Base-by-base conservation (phyloP, 35 echinoderm and acorn worm genomes). In the Chiridota heheva region DNA sequence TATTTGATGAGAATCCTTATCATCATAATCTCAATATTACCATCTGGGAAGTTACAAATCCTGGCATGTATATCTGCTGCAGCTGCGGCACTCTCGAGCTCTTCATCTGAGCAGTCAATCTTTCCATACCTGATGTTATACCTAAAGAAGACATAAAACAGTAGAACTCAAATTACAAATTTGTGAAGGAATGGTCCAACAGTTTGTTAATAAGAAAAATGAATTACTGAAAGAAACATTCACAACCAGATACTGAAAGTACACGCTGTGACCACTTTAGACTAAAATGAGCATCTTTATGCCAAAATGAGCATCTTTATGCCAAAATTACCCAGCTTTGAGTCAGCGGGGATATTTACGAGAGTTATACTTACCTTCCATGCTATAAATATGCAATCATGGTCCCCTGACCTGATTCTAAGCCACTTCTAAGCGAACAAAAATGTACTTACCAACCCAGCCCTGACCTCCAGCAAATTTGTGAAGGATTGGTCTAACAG, bases 61-160 rank as follows among this genome's bases (percentile, higher is more conserved):
- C 83, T 80, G 17, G 64, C 42, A 63, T 96, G 92, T 26, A 96
- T 90, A 44, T 96, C 92, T 18, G 92, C 92, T 42, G 92, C 92
- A 8, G 58, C 56, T 2, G 92, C 87, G 30, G 87, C 87, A 16
- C 67, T 69, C 39, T 82, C 78, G 1, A 96, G 83, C 70, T 96
- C 93, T 28, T 91, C 82, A 31, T 86, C 85, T 13, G 60, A 39
- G 45, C 87, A 70, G 1, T 79, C 45, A 20, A 91, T 58, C 64
- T 86, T 86, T 13, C 93, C 93, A 78, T 91, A 96, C 1, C 83
- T 58, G 42, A 96, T 90, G 55, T 96, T 96, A 76, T 91, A 96
- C 72, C 93, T 96, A 64, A 41, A 48, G 28, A 12, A 60, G 0
- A 64, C 26, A 71, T n/a, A n/a, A n/a, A n/a, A n/a, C n/a, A n/a